Evolutionary conservation across 2,888 invertebrate genomes (phyloP).

Genomic region (Coleophora deauratella): DNA sequence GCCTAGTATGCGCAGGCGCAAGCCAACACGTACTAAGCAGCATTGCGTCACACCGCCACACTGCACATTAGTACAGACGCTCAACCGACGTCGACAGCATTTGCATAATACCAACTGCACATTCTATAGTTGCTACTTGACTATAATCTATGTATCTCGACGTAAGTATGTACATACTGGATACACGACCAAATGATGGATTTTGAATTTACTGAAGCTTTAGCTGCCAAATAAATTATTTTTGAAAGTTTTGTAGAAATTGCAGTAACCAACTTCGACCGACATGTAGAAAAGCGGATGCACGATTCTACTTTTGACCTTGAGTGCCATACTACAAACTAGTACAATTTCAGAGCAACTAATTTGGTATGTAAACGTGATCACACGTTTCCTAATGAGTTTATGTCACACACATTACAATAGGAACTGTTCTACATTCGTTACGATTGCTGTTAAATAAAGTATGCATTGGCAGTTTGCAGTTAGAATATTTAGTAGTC

Average conservation of each 20-base stretch:
- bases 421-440: constrained; percentile 22
- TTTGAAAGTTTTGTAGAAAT: too few species aligned
- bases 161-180: too few species aligned
- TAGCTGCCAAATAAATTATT: too few species aligned
- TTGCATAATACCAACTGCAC: constrained; percentile 35
- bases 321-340: background rate
- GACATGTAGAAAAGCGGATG: too few species aligned
- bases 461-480: too few species aligned
- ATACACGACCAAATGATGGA: too few species aligned
- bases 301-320: background rate
- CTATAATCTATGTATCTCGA: too few species aligned
- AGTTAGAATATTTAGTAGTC: too few species aligned
- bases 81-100: constrained; percentile 16
- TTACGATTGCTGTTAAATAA: constrained; percentile 31
- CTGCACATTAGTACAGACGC: constrained; percentile 13
- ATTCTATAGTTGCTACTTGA: constrained; percentile 13
- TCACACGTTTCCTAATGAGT: constrained; percentile 21
- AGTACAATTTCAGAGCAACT: constrained; percentile 5
- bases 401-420: constrained; percentile 20
- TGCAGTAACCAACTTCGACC: too few species aligned
- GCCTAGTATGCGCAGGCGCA: constrained; percentile 10
- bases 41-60: constrained; percentile 13
- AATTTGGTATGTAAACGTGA: constrained; percentile 25
- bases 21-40: constrained; percentile 7
- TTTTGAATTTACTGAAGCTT: too few species aligned